Evolutionary conservation across 2,797 vertebrate genomes (phyloP), one percentile per base, ranked within the genome.

Genomic region (Jordanella pulchra): DNA sequence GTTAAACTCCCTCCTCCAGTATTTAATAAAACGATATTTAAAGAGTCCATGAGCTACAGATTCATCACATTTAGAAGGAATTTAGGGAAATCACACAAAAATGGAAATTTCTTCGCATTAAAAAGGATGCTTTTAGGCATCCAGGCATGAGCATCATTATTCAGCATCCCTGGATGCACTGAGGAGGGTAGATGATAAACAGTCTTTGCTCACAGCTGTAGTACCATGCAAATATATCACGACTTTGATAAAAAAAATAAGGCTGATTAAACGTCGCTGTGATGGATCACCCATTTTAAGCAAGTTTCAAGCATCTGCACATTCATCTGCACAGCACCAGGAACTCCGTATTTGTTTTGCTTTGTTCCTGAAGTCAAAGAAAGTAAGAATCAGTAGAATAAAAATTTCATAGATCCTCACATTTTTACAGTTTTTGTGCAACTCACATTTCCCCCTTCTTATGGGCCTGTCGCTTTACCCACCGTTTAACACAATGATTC

Each of bases 251-350:
- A 69, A 78, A 67, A 64, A 76, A 68, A 74, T 54, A 69, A 71
- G 66, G 39, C 77, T 82, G 77, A 84, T 82, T 81, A 80, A 85
- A 78, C 70, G 78, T 81, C 73, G 12, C 58, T 9, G 74, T 84
- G 81, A 87, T 85, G 83, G 76, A 86, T 87, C 61, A 80, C 76
- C 75, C 64, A 65, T 79, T 28, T 78, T 68, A 68, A 76, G 70
- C 70, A 68, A 60, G 39, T 77, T 85, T 79, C 65, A 68, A 69
- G 66, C 73, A 76, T 81, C 72, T 85, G 47, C 65, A 73, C 21
- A 79, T 77, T 74, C 55, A 68, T 82, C 79, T 72, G 60, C 32
- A 78, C 63, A 12, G 53, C 48, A 75, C 60, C 30, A 25, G 13
- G 18, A 50, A 71, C 71, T 54, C 17, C 50, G 48, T 39, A 9